A percentile compares a stretch with the other conserved stretches of the same genome.
phyloP scores from a whole-genome alignment of 1,140 invertebrate species.

The Adoxophyes honmai region DNA sequence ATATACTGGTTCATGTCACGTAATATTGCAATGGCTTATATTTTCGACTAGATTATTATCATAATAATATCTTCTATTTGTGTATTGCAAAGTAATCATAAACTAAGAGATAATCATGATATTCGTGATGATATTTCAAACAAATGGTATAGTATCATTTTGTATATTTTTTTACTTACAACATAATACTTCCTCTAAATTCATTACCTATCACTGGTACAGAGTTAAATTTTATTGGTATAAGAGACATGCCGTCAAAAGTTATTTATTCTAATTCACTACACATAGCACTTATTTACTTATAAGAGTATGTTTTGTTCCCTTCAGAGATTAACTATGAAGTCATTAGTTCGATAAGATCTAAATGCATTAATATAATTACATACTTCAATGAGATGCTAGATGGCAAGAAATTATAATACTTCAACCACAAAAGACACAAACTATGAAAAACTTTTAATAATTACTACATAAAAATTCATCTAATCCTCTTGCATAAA shows the following conservation, averaged over 20 bases:
- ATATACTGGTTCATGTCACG: constrained; percentile 41
- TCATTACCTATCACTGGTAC: background rate
- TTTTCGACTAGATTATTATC: constrained; percentile 62
- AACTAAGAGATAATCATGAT: constrained; percentile 15
- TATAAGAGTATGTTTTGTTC: constrained; percentile 5
- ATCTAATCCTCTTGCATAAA: constrained; percentile 1
- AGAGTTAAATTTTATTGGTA: too few relatives aligned
- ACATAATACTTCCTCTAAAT: constrained; percentile 5
- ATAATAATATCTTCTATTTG: constrained; percentile 7
- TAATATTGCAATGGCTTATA: constrained; percentile 71
- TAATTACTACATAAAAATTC: constrained; percentile 9
- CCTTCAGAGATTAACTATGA: background rate
- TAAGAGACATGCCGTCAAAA: too few relatives aligned
- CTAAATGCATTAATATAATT: constrained; percentile 32
- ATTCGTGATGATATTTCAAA: background rate
- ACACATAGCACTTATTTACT: background rate
- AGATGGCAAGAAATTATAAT: constrained; percentile 60
- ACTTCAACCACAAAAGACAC: constrained; percentile 36
- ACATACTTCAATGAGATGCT: constrained; percentile 34
- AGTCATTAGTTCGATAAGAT: background rate
- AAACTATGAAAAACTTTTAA: constrained; percentile 28
- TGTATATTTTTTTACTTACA: constrained; percentile 45
- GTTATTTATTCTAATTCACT: too few relatives aligned
- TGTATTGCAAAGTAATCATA: constrained; percentile 17
- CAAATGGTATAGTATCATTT: background rate